A percentile compares a stretch with the other conserved stretches of the same genome.
Conservation (phyloP, 1,140 invertebrate species). For the Lanistes nyassanus region DNA sequence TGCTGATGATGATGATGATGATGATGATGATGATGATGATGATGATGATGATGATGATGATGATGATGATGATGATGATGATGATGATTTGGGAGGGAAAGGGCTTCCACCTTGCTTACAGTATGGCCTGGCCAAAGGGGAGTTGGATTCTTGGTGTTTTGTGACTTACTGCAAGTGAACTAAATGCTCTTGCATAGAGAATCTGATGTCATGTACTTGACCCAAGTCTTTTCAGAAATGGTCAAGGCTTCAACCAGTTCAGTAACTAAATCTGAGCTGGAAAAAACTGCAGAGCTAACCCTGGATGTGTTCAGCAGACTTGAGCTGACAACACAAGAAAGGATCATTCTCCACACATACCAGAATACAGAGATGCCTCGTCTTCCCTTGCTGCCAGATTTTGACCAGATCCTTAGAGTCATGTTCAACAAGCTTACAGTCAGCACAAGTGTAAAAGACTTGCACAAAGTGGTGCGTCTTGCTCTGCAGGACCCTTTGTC, state of each 20-base stretch:
- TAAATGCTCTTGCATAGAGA: background rate
- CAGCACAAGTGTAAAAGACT: conserved; percentile 14
- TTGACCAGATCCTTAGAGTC: conserved; percentile 18
- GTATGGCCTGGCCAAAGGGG: conserved; percentile 18
- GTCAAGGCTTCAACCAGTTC: background rate
- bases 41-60: conserved; percentile 6
- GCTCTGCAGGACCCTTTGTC: conserved; percentile 19
- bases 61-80: conserved; percentile 8
- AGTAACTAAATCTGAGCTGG: background rate
- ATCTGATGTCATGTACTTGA: conserved; percentile 10
- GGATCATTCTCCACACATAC: background rate
- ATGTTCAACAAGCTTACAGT: conserved; percentile 21
- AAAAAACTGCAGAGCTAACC: conserved; percentile 3
- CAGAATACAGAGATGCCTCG: background rate
- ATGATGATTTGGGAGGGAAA: too few relatives aligned
- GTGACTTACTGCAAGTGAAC: background rate
- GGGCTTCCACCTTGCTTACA: conserved; percentile 11
- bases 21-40: conserved; percentile 6
- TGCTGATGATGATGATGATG: too few relatives aligned
- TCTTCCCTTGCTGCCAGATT: background rate
- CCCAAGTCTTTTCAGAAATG: background rate
- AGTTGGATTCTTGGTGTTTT: conserved; percentile 17
- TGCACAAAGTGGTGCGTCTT: background rate
- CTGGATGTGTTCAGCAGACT: background rate
- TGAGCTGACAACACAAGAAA: background rate